These are phyloP conservation scores for Dolichoris vasculosae DNA, from an alignment of 1,140 invertebrate species.

Conservation along the genomic window DNA sequence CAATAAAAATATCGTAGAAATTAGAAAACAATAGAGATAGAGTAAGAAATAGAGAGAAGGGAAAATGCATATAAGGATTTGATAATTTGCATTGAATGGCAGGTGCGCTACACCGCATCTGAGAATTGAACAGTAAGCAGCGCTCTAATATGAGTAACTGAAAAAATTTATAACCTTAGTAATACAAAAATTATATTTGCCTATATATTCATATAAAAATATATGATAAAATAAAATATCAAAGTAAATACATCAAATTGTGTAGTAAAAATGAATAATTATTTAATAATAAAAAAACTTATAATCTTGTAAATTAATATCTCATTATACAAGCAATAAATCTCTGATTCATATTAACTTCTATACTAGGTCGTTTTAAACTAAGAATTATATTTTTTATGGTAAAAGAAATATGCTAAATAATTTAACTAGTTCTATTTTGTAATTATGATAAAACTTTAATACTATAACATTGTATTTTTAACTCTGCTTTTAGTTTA, in stretches of 20 bases:
- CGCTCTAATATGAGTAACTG: neutral
- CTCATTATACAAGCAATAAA: no score
- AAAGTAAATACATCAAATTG: neutral
- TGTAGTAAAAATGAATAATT: no score
- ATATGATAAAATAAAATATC: neutral
- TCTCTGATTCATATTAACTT: no score
- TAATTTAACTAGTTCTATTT: no score
- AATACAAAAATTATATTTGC: neutral
- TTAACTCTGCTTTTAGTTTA: no score
- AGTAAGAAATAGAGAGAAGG: neutral
- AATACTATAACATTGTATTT: no score
- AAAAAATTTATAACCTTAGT: neutral
- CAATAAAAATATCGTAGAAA: slow-evolving; percentile 1
- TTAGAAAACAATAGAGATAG: slow-evolving; percentile 1
- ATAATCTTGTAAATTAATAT: no score
- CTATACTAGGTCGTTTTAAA: no score
- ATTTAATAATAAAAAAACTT: no score
- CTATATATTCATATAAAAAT: neutral
- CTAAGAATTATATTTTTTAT: no score
- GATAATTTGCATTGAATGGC: slow-evolving; percentile 35
- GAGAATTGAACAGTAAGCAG: neutral
- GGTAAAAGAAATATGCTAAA: no score
- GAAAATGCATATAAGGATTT: neutral
- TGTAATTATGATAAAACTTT: no score
- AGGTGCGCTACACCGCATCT: neutral